Percentiles rank a stretch among this genome's conserved stretches.
Evolutionary conservation across 2,113 vertebrate genomes (phyloP).

Genomic region (Ailuropoda melanoleuca): DNA sequence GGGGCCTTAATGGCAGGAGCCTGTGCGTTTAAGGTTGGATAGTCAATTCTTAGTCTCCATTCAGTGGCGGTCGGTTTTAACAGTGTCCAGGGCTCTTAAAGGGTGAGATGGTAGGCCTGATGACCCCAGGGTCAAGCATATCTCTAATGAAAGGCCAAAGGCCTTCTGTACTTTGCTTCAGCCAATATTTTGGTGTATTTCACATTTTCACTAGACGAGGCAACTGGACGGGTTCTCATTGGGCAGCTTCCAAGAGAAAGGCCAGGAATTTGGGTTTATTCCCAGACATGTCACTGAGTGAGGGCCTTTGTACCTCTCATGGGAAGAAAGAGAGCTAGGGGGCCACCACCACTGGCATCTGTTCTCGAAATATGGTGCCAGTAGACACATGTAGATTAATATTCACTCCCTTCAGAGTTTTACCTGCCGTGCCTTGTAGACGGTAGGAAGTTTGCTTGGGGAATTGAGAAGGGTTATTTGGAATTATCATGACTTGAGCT

Average conservation of each 20-base stretch:
- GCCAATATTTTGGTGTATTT: background rate
- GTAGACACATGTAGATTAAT: background rate
- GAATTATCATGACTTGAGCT: background rate
- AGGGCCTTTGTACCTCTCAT: background rate
- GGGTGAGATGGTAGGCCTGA: background rate
- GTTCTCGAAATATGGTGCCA: background rate
- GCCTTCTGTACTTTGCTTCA: background rate
- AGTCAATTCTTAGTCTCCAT: background rate
- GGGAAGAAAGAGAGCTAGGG: background rate
- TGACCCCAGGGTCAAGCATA: background rate
- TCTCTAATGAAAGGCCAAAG: background rate
- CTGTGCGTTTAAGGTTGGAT: background rate
- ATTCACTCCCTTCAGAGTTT: background rate
- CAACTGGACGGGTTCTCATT: background rate
- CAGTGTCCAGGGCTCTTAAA: background rate
- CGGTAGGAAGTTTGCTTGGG: background rate
- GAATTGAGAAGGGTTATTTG: background rate
- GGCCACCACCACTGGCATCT: background rate
- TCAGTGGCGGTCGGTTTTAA: background rate
- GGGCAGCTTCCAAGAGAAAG: background rate
- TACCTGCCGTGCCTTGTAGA: background rate
- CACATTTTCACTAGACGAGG: background rate
- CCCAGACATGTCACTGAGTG: background rate
- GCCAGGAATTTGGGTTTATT: background rate
- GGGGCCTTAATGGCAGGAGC: background rate